Base-by-base conservation (phyloP, 1,140 invertebrate genomes). In the Hylaeus volcanicus region DNA sequence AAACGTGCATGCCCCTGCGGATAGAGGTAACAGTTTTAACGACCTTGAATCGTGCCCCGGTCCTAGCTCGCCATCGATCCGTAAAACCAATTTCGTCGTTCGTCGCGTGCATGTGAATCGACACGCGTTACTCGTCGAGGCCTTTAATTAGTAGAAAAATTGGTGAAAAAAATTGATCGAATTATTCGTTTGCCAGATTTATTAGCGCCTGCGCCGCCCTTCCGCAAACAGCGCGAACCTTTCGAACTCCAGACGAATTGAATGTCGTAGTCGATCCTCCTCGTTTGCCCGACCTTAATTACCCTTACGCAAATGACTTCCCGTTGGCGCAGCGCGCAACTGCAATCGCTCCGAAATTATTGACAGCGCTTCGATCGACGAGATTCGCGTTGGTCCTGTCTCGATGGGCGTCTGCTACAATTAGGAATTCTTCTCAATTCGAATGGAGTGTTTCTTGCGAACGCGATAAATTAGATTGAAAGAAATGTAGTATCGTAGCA, bases 211-310 rank as follows among this genome's bases (percentile, higher is more conserved):
- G 8, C 37, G 41, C 12, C 51, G 41, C 37, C 12, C 39, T 53
- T 39, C 1, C 6, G 39, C 14, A 37, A 37, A 9, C 74, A 60
- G 39, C 55, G 60, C 41, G 70, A 37, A 66, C 14, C 61, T 45
- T 71, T 80, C 63, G 48, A 53, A 45, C 71, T 37, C 39, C 3
- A 53, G 69, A 60, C 55, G 72, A 65, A 45, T 85, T 51, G 51
- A 72, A 81, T 85, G 81, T 81, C 61, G 70, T 66, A 61, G 58
- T 12, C 58, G 55, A 60, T 43, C 58, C 73, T 81, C 60, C 72
- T 71, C 70, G 68, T 61, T 73, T 76, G 79, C 78, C 64, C 63
- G 65, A 84, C 79, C 79, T 84, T 76, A 85, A 84, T 85, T 84
- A 76, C 68, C 68, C 81, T 73, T 70, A 76, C 75, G 77, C 63